Conservation (phyloP, 2,888 invertebrate genomes). For the Sympetrum striolatum region DNA sequence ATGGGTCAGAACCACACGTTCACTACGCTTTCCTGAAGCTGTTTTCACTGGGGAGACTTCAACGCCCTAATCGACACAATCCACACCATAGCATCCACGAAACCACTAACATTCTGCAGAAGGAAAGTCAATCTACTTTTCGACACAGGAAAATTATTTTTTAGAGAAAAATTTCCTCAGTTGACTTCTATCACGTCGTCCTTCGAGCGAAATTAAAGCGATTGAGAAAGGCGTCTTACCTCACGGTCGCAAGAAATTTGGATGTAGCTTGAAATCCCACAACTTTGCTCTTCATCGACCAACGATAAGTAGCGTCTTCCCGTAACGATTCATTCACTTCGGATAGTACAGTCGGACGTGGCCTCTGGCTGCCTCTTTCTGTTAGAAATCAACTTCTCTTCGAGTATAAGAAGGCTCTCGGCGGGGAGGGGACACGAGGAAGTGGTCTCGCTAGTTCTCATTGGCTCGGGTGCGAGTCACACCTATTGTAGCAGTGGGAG, state of each 20-base stretch:
- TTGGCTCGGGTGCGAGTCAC: not conserved
- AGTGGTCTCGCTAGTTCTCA: not conserved
- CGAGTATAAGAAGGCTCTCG: not conserved
- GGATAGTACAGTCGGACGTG: not conserved
- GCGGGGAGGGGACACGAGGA: not conserved
- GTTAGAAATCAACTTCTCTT: not conserved
- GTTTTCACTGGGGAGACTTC: no score
- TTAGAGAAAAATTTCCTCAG: no score
- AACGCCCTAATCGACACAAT: no score
- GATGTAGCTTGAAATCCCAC: constrained; percentile 38
- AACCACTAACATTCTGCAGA: no score
- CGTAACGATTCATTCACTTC: constrained; percentile 1
- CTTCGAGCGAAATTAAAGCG: no score
- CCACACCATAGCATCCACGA: no score
- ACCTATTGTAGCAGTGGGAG: not conserved
- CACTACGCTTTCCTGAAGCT: no score
- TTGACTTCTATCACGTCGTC: no score
- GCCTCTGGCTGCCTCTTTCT: not conserved
- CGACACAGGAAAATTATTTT: no score
- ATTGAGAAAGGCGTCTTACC: not conserved
- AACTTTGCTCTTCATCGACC: constrained; percentile 45
- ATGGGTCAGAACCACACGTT: no score
- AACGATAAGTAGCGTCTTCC: not conserved
- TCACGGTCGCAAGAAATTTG: constrained; percentile 45
- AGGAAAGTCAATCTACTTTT: no score